Evolutionary conservation across 2,797 vertebrate species (phyloP), one percentile per base, ranked within the genome.

Genomic region (Streptopelia turtur): DNA sequence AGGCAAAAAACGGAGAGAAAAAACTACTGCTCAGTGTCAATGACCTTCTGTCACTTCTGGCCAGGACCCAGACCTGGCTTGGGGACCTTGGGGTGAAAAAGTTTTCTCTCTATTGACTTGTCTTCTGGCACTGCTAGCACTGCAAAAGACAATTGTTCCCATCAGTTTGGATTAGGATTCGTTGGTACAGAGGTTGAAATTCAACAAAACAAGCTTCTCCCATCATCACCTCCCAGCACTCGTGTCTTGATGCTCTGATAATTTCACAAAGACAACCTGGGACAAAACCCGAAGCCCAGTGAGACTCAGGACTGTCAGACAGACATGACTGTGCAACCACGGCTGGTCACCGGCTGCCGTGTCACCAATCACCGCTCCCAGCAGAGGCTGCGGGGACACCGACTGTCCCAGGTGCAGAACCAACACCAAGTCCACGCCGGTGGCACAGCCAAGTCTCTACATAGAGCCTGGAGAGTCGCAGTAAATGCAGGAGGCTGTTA

Each of bases 21-120:
- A 77, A 93, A 56, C 22, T 69, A 25, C 53, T 39, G 81, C 52
- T 87, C 50, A 37, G 78, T 30, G n/a, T 53, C 75, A 95, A 81
- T 41, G 93, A 95, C 89, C 89, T 96, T 86, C 94, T 95, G 92
- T 93, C 89, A 81, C 72, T 87, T 78, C 76, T 92, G 80, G 72
- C 75, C 61, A 92, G 65, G 82, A 80, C 56, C 37, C 75, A 89
- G 89, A 86, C 43, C 41, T 84, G 68, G 64, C 70, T 83, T 90
- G 80, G 12, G 57, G 80, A 95, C 81, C 57, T 87, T 7, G 6
- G 65, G 61, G 68, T 93, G 61, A 83, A 87, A 76, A 87, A 64
- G 76, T 50, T 65, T 33, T 43, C 69, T 85, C 86, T 89, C 68
- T 90, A 90, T 87, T 80, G 88, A 96, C 88, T 92, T 57, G 68